Conservation (phyloP, 2,113 vertebrate genomes). For the Serilophus lunatus region DNA sequence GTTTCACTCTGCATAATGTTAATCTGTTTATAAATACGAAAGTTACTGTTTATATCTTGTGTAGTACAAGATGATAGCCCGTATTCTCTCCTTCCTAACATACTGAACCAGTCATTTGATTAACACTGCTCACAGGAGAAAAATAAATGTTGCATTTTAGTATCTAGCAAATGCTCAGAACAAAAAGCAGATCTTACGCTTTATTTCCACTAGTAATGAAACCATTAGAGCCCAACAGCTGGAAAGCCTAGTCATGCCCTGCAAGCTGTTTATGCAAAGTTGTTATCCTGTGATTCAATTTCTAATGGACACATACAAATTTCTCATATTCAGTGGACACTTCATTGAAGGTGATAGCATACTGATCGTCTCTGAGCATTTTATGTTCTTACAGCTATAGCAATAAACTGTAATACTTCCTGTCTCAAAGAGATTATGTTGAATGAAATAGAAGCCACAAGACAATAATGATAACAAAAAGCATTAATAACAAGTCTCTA, state of each 20-base stretch:
- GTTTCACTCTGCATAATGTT: slow-evolving; percentile 99
- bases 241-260: neutral
- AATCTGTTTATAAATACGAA: slow-evolving; percentile 78
- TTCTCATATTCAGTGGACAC: neutral
- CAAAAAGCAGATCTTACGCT: neutral
- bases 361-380: neutral
- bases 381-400: neutral
- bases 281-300: neutral
- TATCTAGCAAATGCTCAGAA: neutral
- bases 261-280: neutral
- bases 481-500: neutral
- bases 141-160: neutral
- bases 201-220: neutral
- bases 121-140: neutral
- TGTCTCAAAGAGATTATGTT: neutral
- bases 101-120: neutral
- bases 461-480: neutral
- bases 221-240: neutral
- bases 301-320: neutral
- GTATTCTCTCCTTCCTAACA: fast-evolving
- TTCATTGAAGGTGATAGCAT: neutral
- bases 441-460: neutral
- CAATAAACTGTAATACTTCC: neutral
- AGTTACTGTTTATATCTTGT: neutral
- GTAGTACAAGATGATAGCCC: neutral